These are phyloP conservation scores for Cabera pusaria DNA, from an alignment of 2,888 invertebrate species.

Conservation along the genomic window DNA sequence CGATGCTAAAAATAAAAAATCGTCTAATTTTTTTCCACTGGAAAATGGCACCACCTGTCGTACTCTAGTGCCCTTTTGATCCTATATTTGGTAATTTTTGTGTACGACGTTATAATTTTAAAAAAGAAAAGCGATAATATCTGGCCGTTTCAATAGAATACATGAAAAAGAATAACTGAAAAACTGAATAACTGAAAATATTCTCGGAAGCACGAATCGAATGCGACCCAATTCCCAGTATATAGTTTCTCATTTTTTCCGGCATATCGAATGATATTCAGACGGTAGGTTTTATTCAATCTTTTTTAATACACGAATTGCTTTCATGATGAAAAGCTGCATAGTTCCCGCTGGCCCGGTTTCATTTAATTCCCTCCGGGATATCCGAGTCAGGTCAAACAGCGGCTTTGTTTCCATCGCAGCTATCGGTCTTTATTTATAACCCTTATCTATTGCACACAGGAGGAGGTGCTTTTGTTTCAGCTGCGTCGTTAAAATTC, in stretches of 20 bases:
- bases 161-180: neutral
- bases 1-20: conserved; percentile 6
- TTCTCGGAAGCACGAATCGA: conserved; percentile 1
- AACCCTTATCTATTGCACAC: conserved; percentile 41
- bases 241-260: conserved; percentile 17
- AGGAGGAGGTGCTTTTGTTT: conserved; percentile 32
- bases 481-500: conserved; percentile 20
- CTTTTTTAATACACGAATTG: conserved; percentile 29
- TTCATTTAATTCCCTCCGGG: conserved; percentile 39
- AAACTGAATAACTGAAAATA: conserved; percentile 11
- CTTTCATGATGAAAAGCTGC: conserved; percentile 35
- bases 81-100: conserved; percentile 1
- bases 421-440: conserved; percentile 45
- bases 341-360: conserved; percentile 42
- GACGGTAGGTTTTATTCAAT: conserved; percentile 27
- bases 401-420: conserved; percentile 49
- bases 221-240: conserved; percentile 10
- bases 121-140: no score
- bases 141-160: neutral
- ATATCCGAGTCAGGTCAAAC: conserved; percentile 59
- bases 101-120: conserved; percentile 1
- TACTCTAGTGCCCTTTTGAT: conserved; percentile 1
- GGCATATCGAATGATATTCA: conserved; percentile 20
- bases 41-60: neutral
- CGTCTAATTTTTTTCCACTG: conserved; percentile 1